Evolutionary conservation across 1,140 invertebrate species (phyloP), one percentile per base, ranked within the genome.

Genomic region (Latrodectus geometricus): DNA sequence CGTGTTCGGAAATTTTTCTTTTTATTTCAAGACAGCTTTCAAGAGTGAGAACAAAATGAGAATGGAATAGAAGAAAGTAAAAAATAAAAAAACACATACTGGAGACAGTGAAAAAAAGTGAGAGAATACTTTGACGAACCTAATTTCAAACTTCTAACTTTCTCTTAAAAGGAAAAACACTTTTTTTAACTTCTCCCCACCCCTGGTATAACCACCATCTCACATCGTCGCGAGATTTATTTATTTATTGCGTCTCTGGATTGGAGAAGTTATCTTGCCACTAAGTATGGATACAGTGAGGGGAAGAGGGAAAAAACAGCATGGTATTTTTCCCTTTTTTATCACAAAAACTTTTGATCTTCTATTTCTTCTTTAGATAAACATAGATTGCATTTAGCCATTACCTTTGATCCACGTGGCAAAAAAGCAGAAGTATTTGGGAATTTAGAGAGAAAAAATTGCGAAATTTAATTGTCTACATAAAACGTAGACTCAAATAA

Each of bases 131-230:
- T 61, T 84, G 82, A 84, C 82, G 82, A 84, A 84, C 82, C 72
- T 84, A 84, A 84, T 84, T 84, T 84, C 74, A 69, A 84, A 84
- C 82, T 84, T 84, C 82, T 84, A 54, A 21, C 52, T 35, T 61
- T 66, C 52, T 76, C 61, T 9, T 4, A 76, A 68, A 69, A 17
- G n/a, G 54, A 56, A 81, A 52, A 72, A 15, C 0, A 1, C 8
- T 49, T 78, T 78, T 68, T 48, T 73, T 48, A 14, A 61, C 17
- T 61, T 8, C 8, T 8, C 8, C 54, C 54, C 54, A 14, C 54
- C 54, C 11, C 2, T 61, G 35, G 35, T 35, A 35, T 35, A 35
- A 35, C 35, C 35, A 35, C 54, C 17, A 14, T 61, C 17, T 11
- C 11, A 61, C 35, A 21, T 78, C 35, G 23, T 50, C 15, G 20